Conservation (phyloP, 1,140 invertebrate species). For the Seison nebaliae region DNA sequence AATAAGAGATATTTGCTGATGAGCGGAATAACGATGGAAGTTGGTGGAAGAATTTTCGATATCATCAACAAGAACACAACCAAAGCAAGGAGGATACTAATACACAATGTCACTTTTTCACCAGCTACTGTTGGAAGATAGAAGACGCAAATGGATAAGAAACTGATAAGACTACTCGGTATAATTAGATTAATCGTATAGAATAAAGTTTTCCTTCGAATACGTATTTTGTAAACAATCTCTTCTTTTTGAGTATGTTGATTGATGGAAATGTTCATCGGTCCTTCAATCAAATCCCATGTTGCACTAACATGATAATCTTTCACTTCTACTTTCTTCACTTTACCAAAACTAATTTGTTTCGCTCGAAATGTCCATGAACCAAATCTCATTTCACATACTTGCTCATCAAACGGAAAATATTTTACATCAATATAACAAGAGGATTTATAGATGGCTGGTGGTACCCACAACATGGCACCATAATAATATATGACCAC, state of each 20-base stretch:
- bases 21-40: constrained; percentile 36
- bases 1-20: constrained; percentile 95
- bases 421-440: constrained; percentile 96
- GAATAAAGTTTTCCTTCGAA: constrained; percentile 82
- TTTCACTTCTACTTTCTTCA: constrained; percentile 71
- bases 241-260: constrained; percentile 15
- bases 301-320: constrained; percentile 82
- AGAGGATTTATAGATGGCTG: constrained; percentile 91
- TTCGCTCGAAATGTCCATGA: constrained; percentile 21
- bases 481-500: constrained; percentile 72
- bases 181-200: constrained; percentile 97
- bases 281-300: constrained; percentile 93
- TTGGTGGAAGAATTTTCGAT: constrained; percentile 92
- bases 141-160: constrained; percentile 89
- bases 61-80: constrained; percentile 94
- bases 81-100: constrained; percentile 89
- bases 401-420: constrained; percentile 86
- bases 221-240: constrained; percentile 41
- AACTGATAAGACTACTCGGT: constrained; percentile 87
- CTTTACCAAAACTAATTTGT: constrained; percentile 80
- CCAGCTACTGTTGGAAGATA: constrained; percentile 90
- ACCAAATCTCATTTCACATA: constrained; percentile 18
- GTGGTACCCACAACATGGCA: constrained; percentile 80
- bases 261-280: constrained; percentile 27
- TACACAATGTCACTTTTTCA: constrained; percentile 86